phyloP scores from a whole-genome alignment of 2,888 invertebrate genomes.

The Opisthograptis luteolata region DNA sequence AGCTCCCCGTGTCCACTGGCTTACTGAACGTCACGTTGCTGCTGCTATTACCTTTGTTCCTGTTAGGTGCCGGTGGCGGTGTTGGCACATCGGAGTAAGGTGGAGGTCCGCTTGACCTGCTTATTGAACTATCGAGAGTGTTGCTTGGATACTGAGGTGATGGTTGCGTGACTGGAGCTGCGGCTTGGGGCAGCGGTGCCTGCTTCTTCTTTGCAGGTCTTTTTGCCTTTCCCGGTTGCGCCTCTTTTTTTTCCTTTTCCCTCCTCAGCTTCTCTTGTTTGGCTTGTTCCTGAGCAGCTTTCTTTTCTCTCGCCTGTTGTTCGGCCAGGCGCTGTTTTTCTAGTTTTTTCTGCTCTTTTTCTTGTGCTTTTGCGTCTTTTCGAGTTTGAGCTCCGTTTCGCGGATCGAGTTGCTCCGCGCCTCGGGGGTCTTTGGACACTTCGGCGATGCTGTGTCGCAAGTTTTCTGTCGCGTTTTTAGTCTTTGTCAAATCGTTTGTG shows the following conservation, averaged over 20 bases:
- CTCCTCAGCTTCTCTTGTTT: slow-evolving; percentile 55
- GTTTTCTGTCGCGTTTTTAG: slow-evolving; percentile 39
- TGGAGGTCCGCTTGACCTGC: slow-evolving; percentile 69
- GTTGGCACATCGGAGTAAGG: slow-evolving; percentile 55
- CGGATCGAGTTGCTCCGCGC: slow-evolving; percentile 38
- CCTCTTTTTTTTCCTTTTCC: slow-evolving; percentile 47
- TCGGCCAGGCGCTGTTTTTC: slow-evolving; percentile 57
- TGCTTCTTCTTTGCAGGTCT: slow-evolving; percentile 39
- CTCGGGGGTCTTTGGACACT: slow-evolving; percentile 55
- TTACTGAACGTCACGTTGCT: slow-evolving; percentile 64
- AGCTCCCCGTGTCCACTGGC: slow-evolving; percentile 64
- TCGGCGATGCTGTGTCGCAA: slow-evolving; percentile 54
- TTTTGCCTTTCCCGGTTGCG: slow-evolving; percentile 42
- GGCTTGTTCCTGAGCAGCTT: slow-evolving; percentile 49
- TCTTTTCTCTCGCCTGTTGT: slow-evolving; percentile 54
- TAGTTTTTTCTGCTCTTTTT: slow-evolving; percentile 58
- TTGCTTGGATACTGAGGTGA: too few relatives aligned
- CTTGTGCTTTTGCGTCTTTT: slow-evolving; percentile 41
- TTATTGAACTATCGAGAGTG: slow-evolving; percentile 74
- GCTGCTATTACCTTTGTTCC: slow-evolving; percentile 44
- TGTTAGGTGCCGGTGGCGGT: slow-evolving; percentile 26
- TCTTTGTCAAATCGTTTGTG: slow-evolving; percentile 51
- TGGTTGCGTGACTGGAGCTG: slow-evolving; percentile 30
- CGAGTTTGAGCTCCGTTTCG: slow-evolving; percentile 36
- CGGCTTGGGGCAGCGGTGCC: slow-evolving; percentile 29